Evolutionary conservation across 2,113 vertebrate genomes (phyloP), one percentile per base, ranked within the genome.

Genomic region (Scophthalmus maximus): DNA sequence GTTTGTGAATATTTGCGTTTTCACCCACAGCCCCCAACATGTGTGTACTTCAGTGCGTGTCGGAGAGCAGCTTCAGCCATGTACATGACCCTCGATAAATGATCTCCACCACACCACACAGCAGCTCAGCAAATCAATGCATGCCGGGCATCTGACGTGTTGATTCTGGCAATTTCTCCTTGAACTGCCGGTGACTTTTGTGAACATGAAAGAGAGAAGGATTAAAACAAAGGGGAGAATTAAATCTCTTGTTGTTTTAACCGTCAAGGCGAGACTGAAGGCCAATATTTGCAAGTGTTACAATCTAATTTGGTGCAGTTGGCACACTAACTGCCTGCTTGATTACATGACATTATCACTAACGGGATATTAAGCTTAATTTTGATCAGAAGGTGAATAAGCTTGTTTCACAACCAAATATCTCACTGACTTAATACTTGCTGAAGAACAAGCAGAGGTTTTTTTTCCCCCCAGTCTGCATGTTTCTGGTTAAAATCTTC

Each of bases 141-240:
- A n/a, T n/a, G n/a, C n/a, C n/a, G n/a, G n/a, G 32, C 32, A 8
- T 34, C 6, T 34, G 32, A 34, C n/a, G n/a, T 40, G 38, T 40
- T 40, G 38, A 40, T 40, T 40, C 11, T 44, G 3, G 40, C n/a
- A 4, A 10, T 22, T 14, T 65, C 20, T 53, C 62, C 47, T 56
- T 20, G 14, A 76, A 68, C 55, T 63, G 22, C 51, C 38, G 10
- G 26, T 47, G 42, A 40, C 61, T 68, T 55, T 52, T 50, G 4
- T 64, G 25, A 73, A 34, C 42, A 22, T 49, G 49, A 38, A 47
- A 36, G 44, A 29, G 23, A 52, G 42, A 32, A n/a, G 6, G 17
- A 26, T 5, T 53, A 23, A 27, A 5, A 22, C 0, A 23, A 8
- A 1, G 8, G 20, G 18, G n/a, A 23, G 4, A 23, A 23, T 11